Percentiles rank a stretch among this genome's conserved stretches.
Evolutionary conservation across 2,797 vertebrate species (phyloP).

Genomic region (Prunella strophiata): DNA sequence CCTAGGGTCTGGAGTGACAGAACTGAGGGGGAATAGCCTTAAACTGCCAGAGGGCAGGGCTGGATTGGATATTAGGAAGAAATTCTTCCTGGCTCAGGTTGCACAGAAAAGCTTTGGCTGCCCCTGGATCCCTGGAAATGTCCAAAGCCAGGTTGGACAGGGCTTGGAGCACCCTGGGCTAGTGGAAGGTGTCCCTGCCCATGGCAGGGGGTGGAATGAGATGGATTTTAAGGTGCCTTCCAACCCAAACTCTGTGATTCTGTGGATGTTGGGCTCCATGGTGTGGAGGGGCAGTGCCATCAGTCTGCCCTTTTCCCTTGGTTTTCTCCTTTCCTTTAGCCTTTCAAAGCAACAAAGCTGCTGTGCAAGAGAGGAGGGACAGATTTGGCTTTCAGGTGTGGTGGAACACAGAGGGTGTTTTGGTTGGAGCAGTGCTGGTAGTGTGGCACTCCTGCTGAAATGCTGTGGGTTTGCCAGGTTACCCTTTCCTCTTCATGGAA

Average conservation of each 20-base stretch:
- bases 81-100: background rate
- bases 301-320: background rate
- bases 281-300: rapidly evolving
- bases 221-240: background rate
- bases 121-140: background rate
- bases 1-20: background rate
- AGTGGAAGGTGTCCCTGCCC: background rate
- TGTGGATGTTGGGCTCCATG: rapidly evolving
- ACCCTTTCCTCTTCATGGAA: background rate
- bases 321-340: background rate
- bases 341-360: background rate
- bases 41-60: background rate
- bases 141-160: rapidly evolving
- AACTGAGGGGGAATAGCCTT: background rate
- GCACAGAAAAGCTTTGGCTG: background rate
- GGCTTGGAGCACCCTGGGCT: rapidly evolving
- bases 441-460: background rate
- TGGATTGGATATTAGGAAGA: background rate
- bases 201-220: rapidly evolving
- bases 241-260: background rate
- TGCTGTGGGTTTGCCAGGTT: background rate
- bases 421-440: background rate
- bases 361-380: background rate
- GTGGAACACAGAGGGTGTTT: background rate
- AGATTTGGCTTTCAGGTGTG: background rate